Conservation (phyloP, 2,797 vertebrate species). For the Pelodytes ibericus region DNA sequence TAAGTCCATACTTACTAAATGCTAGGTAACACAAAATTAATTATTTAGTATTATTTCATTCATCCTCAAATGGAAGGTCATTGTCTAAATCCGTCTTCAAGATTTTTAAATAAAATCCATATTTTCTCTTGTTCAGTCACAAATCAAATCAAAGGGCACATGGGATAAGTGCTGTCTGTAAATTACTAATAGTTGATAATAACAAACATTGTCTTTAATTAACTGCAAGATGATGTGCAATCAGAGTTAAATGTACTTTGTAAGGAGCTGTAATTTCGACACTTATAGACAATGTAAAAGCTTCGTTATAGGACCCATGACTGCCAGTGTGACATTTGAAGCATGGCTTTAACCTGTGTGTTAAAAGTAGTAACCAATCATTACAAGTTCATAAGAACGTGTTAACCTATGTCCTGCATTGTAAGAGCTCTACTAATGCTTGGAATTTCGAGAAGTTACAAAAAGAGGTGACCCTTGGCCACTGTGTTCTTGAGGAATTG, state of each 20-base stretch:
- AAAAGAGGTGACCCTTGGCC: constrained; percentile 13
- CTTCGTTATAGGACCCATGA: background rate
- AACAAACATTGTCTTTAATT: background rate
- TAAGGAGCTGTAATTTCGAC: background rate
- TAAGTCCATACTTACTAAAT: constrained; percentile 8
- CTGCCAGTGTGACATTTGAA: background rate
- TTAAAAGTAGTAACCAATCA: constrained; percentile 17
- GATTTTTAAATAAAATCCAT: constrained; percentile 17
- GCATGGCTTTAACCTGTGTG: constrained; percentile 7
- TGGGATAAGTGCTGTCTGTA: background rate
- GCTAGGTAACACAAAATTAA: constrained; percentile 18
- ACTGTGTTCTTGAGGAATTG: constrained; percentile 21
- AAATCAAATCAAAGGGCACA: background rate
- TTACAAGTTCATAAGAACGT: constrained; percentile 33
- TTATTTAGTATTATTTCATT: constrained; percentile 10
- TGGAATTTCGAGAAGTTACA: constrained; percentile 25
- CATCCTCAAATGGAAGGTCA: constrained; percentile 19
- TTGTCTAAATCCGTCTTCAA: constrained; percentile 9
- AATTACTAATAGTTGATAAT: background rate
- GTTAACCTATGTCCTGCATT: constrained; percentile 27
- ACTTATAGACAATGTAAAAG: background rate
- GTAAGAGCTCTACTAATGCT: constrained; percentile 35
- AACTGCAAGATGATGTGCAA: background rate
- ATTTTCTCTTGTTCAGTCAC: background rate
- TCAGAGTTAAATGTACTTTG: background rate